Conservation (phyloP, 2,113 vertebrate species). For the Scolopax mira region DNA sequence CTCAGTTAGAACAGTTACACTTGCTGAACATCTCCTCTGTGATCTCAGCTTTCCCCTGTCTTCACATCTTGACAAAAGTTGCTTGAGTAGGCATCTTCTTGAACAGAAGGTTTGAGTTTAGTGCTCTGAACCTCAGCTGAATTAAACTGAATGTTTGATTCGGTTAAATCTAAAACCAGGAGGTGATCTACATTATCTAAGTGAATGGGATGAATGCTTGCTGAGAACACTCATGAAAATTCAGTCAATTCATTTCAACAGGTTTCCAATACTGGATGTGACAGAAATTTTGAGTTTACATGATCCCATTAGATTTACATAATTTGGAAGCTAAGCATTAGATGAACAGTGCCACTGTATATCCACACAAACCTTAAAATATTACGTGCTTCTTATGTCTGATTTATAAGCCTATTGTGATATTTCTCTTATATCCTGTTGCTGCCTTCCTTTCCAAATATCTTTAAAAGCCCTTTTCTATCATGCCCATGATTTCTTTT, state of each 20-base stretch:
- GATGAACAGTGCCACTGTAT: background rate
- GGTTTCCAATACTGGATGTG: background rate
- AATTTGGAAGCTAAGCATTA: background rate
- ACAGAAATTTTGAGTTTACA: background rate
- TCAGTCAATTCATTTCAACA: background rate
- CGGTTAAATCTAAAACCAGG: background rate
- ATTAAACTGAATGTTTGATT: background rate
- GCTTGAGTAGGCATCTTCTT: background rate
- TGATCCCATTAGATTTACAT: background rate
- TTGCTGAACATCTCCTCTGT: background rate
- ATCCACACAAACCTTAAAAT: background rate
- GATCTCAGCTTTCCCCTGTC: background rate
- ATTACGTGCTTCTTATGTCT: background rate
- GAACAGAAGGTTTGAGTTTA: background rate
- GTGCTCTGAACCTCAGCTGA: background rate
- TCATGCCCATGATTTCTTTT: background rate
- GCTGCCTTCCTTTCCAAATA: background rate
- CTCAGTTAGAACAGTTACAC: background rate
- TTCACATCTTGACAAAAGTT: background rate
- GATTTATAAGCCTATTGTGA: background rate
- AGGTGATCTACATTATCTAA: background rate
- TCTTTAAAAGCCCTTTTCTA: background rate
- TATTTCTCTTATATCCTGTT: background rate
- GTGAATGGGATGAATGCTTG: background rate
- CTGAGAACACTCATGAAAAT: background rate